A percentile compares a stretch with the other conserved stretches of the same genome.
Evolutionary conservation across 2,113 vertebrate species (phyloP).

Genomic region (Caranx melampygus): DNA sequence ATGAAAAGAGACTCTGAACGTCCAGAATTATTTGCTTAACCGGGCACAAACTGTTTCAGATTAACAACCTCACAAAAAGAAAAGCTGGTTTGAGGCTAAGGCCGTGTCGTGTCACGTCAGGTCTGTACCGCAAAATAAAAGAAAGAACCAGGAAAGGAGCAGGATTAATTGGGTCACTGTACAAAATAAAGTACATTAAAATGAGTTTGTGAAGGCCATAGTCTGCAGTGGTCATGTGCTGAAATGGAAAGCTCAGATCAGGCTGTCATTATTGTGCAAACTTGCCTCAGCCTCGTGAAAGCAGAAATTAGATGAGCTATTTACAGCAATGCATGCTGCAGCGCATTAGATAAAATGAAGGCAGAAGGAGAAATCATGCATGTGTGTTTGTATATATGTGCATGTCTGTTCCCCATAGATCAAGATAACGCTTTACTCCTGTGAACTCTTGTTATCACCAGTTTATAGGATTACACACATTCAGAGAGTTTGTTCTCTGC

Average conservation of each 20-base stretch:
- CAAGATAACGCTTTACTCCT: background rate
- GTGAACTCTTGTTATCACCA: background rate
- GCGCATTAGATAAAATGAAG: constrained; percentile 23
- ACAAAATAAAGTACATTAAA: background rate
- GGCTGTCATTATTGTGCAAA: background rate
- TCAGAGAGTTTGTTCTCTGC: background rate
- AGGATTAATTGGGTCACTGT: background rate
- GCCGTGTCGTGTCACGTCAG: background rate
- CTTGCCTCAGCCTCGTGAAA: constrained; percentile 14
- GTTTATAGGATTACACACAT: background rate
- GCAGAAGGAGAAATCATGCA: background rate
- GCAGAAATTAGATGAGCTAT: constrained; percentile 54
- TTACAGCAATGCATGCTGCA: constrained; percentile 24
- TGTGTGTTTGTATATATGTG: background rate
- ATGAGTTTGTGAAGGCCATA: background rate
- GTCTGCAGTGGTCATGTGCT: constrained; percentile 10
- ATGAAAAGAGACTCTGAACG: background rate
- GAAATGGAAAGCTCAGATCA: background rate
- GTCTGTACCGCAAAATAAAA: background rate
- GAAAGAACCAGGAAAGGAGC: background rate
- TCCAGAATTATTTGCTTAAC: constrained; percentile 9
- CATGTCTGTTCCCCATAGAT: background rate
- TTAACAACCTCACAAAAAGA: background rate
- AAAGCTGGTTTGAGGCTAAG: background rate
- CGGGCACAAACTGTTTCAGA: background rate